A percentile compares a stretch with the other conserved stretches of the same genome.
Evolutionary conservation across 2,113 vertebrate species (phyloP).

Genomic region (Catharus minimus): DNA sequence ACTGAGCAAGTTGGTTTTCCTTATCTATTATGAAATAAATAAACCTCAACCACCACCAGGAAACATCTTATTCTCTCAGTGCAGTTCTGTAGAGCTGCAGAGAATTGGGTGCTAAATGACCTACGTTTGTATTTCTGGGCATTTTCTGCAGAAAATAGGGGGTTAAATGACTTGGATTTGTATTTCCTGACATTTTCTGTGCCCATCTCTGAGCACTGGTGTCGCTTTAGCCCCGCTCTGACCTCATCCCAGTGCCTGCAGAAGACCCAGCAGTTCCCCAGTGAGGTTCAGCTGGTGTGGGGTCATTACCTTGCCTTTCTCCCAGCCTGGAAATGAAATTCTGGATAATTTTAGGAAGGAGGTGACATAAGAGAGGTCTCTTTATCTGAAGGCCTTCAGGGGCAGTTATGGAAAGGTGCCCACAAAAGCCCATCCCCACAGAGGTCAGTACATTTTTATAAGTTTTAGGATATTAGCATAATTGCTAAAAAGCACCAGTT

Average conservation of each 20-base stretch:
- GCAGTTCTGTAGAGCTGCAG: background rate
- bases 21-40: background rate
- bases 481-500: background rate
- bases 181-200: background rate
- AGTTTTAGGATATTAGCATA: background rate
- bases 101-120: background rate
- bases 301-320: background rate
- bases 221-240: background rate
- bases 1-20: background rate
- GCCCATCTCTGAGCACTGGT: background rate
- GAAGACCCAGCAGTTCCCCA: background rate
- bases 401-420: background rate
- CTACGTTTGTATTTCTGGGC: background rate
- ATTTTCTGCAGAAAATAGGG: background rate
- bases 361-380: background rate
- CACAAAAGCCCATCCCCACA: background rate
- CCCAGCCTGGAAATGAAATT: background rate
- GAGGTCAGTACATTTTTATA: too few species aligned
- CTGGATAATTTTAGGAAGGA: background rate
- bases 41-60: background rate
- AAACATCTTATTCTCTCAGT: background rate
- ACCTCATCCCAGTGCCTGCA: background rate
- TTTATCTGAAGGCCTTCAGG: background rate
- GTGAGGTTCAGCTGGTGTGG: background rate
- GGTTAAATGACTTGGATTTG: background rate